Evolutionary conservation across 2,797 vertebrate species (phyloP).

Genomic region (Enteromius treurensis): DNA sequence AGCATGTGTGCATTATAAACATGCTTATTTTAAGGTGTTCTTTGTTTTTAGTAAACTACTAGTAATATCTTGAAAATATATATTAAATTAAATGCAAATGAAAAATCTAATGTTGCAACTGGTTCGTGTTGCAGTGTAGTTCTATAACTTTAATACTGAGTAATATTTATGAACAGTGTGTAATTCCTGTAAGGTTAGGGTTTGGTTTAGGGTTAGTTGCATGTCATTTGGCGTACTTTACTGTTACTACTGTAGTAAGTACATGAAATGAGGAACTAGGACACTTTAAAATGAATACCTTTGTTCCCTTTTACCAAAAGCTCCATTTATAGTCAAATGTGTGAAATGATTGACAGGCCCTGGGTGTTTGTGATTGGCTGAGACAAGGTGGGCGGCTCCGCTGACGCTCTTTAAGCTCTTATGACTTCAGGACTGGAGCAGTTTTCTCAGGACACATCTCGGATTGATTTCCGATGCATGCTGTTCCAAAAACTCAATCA

Average conservation of each 20-base stretch:
- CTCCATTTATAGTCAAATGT: neutral
- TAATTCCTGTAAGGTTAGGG: neutral
- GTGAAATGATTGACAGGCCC: neutral
- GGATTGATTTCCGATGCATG: neutral
- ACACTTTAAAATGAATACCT: too few species aligned
- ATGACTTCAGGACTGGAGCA: neutral
- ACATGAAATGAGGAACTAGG: too few species aligned
- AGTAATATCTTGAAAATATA: too few species aligned
- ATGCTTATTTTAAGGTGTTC: neutral
- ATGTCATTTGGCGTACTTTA: too few species aligned
- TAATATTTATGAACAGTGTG: neutral
- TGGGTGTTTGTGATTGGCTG: constrained; percentile 6
- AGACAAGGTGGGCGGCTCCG: too few species aligned
- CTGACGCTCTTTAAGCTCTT: neutral
- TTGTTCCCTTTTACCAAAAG: neutral
- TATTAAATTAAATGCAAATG: neutral
- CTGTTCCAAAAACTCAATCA: neutral
- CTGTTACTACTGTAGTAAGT: too few species aligned
- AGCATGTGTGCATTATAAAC: neutral
- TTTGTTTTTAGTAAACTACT: too few species aligned
- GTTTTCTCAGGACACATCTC: neutral
- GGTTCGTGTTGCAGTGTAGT: neutral
- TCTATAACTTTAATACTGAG: neutral
- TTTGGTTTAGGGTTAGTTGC: too few species aligned
- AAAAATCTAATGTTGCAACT: neutral